Evolutionary conservation across 2,797 vertebrate species (phyloP).

Genomic region (Scleropages formosus): DNA sequence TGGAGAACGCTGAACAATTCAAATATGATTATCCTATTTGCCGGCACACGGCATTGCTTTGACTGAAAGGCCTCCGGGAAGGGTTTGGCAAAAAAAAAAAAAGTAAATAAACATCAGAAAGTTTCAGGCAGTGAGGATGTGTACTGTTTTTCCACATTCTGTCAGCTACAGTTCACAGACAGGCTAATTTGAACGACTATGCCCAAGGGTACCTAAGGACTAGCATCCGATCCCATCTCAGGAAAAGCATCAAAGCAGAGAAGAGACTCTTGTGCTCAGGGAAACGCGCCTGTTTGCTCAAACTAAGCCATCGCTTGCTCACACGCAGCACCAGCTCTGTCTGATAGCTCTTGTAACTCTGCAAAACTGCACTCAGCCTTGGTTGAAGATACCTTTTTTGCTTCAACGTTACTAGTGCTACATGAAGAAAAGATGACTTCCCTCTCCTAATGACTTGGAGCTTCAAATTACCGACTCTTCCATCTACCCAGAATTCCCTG

Average conservation of each 20-base stretch:
- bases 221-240: background rate
- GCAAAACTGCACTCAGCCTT: too few species aligned
- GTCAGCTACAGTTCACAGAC: background rate
- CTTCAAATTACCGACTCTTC: background rate
- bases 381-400: background rate
- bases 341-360: too few species aligned
- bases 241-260: background rate
- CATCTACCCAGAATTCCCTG: constrained; percentile 20
- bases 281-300: background rate
- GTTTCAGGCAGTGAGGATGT: too few species aligned
- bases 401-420: background rate
- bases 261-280: background rate
- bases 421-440: background rate
- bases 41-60: too few species aligned
- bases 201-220: background rate
- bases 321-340: background rate
- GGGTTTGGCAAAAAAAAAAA: too few species aligned
- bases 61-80: too few species aligned
- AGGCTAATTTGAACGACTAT: background rate
- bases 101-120: too few species aligned
- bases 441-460: background rate
- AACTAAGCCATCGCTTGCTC: background rate
- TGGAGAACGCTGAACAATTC: too few species aligned
- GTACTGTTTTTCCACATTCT: background rate
- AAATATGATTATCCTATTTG: too few species aligned